Conservation (phyloP, 2,888 invertebrate species). For the Leptura quadrifasciata region DNA sequence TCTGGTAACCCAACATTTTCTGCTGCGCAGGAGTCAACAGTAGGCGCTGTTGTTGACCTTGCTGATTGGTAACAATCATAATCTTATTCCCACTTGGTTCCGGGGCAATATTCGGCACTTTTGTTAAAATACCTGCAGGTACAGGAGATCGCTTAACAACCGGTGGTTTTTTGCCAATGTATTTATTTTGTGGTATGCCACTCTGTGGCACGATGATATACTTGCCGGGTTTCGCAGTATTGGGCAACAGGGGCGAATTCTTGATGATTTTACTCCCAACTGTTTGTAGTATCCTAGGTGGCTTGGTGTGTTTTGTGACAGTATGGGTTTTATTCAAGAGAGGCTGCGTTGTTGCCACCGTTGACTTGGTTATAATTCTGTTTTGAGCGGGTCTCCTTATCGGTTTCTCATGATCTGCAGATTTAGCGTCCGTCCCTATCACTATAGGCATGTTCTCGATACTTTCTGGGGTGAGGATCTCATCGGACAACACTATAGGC, state of each 20-base stretch:
- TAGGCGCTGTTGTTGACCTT: slow-evolving; percentile 78
- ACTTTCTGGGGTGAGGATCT: slow-evolving; percentile 80
- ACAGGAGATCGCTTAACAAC: slow-evolving; percentile 71
- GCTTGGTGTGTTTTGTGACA: slow-evolving; percentile 46
- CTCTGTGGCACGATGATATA: slow-evolving; percentile 56
- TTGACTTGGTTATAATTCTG: slow-evolving; percentile 41
- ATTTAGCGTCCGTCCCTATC: slow-evolving; percentile 42
- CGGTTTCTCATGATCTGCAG: slow-evolving; percentile 16
- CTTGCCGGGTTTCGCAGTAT: slow-evolving; percentile 59
- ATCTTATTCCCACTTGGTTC: slow-evolving; percentile 75
- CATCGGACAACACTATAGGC: slow-evolving; percentile 85
- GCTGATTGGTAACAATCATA: slow-evolving; percentile 80
- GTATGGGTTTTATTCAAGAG: slow-evolving; percentile 27
- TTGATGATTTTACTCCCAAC: slow-evolving; percentile 59
- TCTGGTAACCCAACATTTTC: slow-evolving; percentile 77
- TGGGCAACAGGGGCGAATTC: slow-evolving; percentile 54
- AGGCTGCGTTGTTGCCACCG: slow-evolving; percentile 28
- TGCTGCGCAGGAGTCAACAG: slow-evolving; percentile 79
- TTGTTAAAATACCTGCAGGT: slow-evolving; percentile 66
- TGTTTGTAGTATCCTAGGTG: slow-evolving; percentile 59
- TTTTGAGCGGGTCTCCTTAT: slow-evolving; percentile 35
- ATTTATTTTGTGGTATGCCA: slow-evolving; percentile 39
- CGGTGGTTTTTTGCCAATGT: slow-evolving; percentile 62
- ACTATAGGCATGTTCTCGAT: slow-evolving; percentile 80
- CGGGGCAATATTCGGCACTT: slow-evolving; percentile 67